Base-by-base conservation (phyloP, 1,140 invertebrate species). In the Pseudomyrmex cubaensis region DNA sequence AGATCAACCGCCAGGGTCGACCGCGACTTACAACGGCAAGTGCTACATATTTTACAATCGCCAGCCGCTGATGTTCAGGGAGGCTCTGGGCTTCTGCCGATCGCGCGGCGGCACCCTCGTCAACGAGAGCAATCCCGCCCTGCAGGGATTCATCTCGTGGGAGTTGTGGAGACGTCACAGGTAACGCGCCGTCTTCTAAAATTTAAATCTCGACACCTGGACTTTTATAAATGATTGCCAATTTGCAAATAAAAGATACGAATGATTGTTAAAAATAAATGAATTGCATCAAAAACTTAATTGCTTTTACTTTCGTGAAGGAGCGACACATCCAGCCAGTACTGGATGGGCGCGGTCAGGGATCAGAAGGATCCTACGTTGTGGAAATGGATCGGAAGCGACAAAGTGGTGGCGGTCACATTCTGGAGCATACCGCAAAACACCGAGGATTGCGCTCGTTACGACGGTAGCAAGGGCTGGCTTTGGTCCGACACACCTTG, bases 41-140 rank as follows among this genome's bases (percentile, higher is more conserved):
- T 99, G 98, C 93, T 99, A 99, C 92, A 98, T 98, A 83, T 99
- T 99, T 94, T 98, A 99, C 94, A 98, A 98, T 90, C 95, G 97
- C 46, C 97, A 98, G 90, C 97, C 97, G 0, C 92, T 97, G 84
- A 96, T 96, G 83, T 98, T 99, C 93, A 94, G 96, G 35, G 97
- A 98, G 59, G 97, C 98, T 0, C 93, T 98, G 10, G 94, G 96
- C 0, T 98, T 98, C 91, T 99, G 98, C 90, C 95, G 96, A 61
- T 95, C 95, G 1, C 95, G 98, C 44, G 94, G 96, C 20, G 98
- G 98, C 1, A 97, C 97, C 0, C 93, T 99, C 3, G 97, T 99
- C 1, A 98, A 98, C 88, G 98, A 99, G 92, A 98, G 97, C 88
- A 99, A 98, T 94, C 98, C 98, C 0, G 98, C 98, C 0, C 95